Evolutionary conservation across 2,888 invertebrate species (phyloP), one percentile per base, ranked within the genome.

Genomic region (Aphidius colemani): DNA sequence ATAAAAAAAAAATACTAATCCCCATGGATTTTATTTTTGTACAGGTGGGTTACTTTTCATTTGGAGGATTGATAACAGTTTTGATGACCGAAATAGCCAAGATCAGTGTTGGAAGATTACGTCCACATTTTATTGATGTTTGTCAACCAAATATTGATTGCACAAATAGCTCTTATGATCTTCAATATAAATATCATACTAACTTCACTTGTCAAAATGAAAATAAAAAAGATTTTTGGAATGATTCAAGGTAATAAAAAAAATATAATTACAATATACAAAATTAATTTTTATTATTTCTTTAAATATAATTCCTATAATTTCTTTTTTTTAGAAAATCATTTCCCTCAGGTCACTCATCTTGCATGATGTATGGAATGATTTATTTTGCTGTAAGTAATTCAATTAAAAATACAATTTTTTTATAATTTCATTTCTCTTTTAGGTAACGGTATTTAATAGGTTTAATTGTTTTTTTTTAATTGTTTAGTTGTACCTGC

Each of bases 61-160:
- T 96, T 83, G 97, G 96, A 0, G 91, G 91, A 53, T 92, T 90
- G 50, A 88, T 91, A 71, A 92, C 91, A 70, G 94, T 95, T 81
- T 84, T 96, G 56, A 88, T 92, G 69, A 97, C 96, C 6, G 97
- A 98, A 82, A 88, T 96, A 69, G 94, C 93, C 70, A 98, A 98
- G 84, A 97, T 96, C 81, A 89, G 92, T 8, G 90, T 98, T 69
- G 98, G 98, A 48, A 88, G 97, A 62, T 84, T 98, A 71, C 86
- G 98, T 71, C 98, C 98, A 43, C 97, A 99, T 84, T 99, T 98
- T 85, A 88, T 95, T 78, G 88, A 87, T 71, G 90, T 97, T 0
- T 99, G 98, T 78, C 84, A 87, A 62, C 98, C 98, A 0, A 85
- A 87, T 71, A 83, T 92, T 53, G 85, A 89, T 74, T 92, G 93